Evolutionary conservation across 2,113 vertebrate genomes (phyloP).

Genomic region (Climacteris rufus): DNA sequence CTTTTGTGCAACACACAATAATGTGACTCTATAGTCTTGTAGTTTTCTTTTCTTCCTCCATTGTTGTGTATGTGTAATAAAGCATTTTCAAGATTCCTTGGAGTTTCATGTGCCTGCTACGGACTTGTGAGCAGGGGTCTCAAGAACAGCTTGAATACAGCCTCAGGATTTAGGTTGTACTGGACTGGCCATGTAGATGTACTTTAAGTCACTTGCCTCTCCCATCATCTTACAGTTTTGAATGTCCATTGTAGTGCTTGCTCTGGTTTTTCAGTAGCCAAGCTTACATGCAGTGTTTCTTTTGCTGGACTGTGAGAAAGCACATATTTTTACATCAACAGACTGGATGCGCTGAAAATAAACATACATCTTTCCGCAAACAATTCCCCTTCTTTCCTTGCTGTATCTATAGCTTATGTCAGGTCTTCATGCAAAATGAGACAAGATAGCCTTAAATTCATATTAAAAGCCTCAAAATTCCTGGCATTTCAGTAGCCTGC

Average conservation of each 20-base stretch:
- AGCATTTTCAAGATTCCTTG: not conserved
- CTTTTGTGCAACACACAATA: not conserved
- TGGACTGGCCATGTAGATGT: not conserved
- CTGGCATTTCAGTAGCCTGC: slow-evolving; percentile 51
- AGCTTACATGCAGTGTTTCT: not conserved
- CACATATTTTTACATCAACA: not conserved
- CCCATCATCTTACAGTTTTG: not conserved
- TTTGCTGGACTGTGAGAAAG: not conserved
- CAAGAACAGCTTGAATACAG: not conserved
- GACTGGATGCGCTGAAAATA: not conserved
- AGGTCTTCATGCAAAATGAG: not conserved
- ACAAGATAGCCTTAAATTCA: slow-evolving; percentile 18
- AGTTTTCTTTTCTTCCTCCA: not conserved
- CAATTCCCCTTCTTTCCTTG: not conserved
- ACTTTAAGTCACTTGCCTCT: not conserved
- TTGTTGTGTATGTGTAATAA: not conserved
- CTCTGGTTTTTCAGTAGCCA: not conserved
- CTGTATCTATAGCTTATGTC: not conserved
- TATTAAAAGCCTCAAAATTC: slow-evolving; percentile 32
- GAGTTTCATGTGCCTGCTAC: not conserved
- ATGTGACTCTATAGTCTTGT: not conserved
- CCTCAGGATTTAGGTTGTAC: not conserved
- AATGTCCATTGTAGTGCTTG: not conserved
- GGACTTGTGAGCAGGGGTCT: fast-evolving
- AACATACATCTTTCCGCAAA: not conserved